Evolutionary conservation across 2,113 vertebrate genomes (phyloP).

Genomic region (Dipodomys stephensi): DNA sequence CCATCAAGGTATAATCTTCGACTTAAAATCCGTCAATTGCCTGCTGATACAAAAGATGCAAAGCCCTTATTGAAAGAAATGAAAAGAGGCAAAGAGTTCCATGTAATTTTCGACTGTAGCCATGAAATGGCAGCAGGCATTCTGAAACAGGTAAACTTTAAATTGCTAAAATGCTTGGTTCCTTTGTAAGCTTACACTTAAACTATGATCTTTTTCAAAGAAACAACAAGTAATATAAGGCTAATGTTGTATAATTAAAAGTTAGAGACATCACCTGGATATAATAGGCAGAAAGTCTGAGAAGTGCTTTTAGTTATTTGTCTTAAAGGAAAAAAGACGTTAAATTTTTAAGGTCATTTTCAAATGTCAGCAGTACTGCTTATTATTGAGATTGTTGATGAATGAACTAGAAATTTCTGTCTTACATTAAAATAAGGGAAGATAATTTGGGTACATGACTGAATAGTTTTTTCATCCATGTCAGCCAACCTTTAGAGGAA

Average conservation of each 20-base stretch:
- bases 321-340: slow-evolving; percentile 27
- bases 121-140: slow-evolving; percentile 99
- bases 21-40: slow-evolving; percentile 98
- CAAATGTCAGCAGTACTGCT: not conserved
- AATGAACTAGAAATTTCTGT: not conserved
- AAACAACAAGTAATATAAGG: not conserved
- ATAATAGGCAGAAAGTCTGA: not conserved
- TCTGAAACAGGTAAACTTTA: slow-evolving; percentile 94
- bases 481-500: not conserved
- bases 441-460: not conserved
- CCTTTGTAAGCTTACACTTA: slow-evolving; percentile 41
- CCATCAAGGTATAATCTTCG: slow-evolving; percentile 98
- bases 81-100: slow-evolving; percentile 99
- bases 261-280: not conserved
- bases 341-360: slow-evolving; percentile 37
- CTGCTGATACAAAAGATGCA: slow-evolving; percentile 96
- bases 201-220: not conserved
- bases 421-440: slow-evolving; percentile 27
- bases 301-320: slow-evolving; percentile 58
- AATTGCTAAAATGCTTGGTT: slow-evolving; percentile 57
- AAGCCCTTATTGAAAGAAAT: slow-evolving; percentile 98
- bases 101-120: slow-evolving; percentile 98
- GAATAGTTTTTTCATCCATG: not conserved
- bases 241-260: not conserved
- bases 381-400: slow-evolving; percentile 9